These are phyloP conservation scores for Anser cygnoides DNA, from an alignment of 2,113 vertebrate genomes.

Conservation along the genomic window DNA sequence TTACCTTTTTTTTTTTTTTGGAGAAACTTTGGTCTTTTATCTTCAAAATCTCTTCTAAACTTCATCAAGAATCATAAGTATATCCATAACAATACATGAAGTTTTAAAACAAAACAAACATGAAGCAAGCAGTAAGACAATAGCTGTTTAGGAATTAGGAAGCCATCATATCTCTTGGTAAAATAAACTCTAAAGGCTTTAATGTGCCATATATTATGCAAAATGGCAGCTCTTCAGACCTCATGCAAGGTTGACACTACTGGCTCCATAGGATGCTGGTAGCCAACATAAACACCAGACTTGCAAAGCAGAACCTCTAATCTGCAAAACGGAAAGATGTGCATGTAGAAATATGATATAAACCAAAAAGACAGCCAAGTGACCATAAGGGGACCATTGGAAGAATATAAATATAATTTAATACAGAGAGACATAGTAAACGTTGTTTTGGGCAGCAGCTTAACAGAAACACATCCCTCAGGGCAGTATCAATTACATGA, in stretches of 20 bases:
- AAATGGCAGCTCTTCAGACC: neutral
- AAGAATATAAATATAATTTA: neutral
- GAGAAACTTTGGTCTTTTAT: neutral
- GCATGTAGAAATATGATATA: accelerated
- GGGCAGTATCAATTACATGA: accelerated
- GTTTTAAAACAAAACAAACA: neutral
- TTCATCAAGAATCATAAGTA: neutral
- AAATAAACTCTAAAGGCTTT: neutral
- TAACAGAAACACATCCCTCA: neutral
- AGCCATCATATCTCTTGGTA: neutral
- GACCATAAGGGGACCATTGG: neutral
- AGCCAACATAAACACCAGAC: neutral
- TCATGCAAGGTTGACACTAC: neutral
- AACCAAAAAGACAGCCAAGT: neutral
- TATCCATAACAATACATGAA: neutral
- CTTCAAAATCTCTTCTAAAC: neutral
- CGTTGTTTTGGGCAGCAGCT: neutral
- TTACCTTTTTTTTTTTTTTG: neutral
- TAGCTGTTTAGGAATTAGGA: neutral
- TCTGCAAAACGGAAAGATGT: neutral
- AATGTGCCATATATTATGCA: accelerated
- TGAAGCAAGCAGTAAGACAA: neutral
- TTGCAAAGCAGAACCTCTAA: neutral
- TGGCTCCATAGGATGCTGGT: accelerated
- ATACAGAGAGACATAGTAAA: neutral